Percentiles rank a stretch among this genome's conserved stretches.
These are phyloP conservation scores for Bostrychus sinensis DNA, from an alignment of 2,113 vertebrate species.

Conservation along the genomic window DNA sequence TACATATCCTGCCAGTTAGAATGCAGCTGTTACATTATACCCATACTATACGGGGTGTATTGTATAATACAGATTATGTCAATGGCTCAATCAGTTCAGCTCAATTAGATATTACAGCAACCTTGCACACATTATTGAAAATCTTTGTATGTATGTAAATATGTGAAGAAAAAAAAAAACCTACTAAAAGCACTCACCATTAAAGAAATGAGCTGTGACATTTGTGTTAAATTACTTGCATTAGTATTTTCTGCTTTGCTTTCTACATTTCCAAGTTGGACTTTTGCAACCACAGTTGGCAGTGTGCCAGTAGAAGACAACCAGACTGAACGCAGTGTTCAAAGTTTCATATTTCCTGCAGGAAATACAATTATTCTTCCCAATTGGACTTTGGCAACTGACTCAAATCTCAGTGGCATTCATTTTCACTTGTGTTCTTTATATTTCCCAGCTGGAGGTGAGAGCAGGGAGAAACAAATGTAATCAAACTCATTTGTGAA, in stretches of 20 bases:
- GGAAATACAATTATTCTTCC: background rate
- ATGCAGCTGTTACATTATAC: too few species aligned
- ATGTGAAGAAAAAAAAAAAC: background rate
- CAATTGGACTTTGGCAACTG: conserved; percentile 2
- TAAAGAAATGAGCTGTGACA: conserved; percentile 6
- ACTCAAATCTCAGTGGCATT: background rate
- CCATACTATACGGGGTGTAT: too few species aligned
- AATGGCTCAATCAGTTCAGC: too few species aligned
- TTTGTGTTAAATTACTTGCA: background rate
- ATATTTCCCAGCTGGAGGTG: background rate
- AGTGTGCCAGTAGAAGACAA: background rate
- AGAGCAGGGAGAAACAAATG: background rate
- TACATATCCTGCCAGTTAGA: too few species aligned
- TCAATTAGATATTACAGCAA: too few species aligned
- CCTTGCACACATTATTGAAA: too few species aligned
- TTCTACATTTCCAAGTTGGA: background rate
- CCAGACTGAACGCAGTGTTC: background rate
- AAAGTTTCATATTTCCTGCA: background rate
- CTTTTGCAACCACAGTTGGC: background rate
- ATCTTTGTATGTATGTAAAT: background rate
- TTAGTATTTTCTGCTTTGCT: background rate
- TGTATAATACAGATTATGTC: too few species aligned
- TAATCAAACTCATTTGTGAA: background rate
- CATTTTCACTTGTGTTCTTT: conserved; percentile 3
- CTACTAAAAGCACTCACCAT: background rate